phyloP scores from a whole-genome alignment of 1,140 invertebrate genomes.

The Himalopsyche phryganea region DNA sequence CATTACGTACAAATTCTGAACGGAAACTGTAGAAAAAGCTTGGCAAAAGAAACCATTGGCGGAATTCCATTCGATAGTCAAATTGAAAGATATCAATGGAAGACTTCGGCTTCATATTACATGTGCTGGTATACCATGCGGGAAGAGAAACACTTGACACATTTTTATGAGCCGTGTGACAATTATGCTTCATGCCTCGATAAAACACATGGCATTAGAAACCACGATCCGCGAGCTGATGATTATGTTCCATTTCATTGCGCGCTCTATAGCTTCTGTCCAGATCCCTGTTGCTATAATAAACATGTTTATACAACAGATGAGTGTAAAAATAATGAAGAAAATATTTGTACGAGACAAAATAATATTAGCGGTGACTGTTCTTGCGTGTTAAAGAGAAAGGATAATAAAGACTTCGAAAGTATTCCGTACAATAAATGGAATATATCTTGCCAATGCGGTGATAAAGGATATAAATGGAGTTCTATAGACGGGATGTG shows the following conservation, averaged over 20 bases:
- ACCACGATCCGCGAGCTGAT: conserved; percentile 55
- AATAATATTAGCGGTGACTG: conserved; percentile 30
- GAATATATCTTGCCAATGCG: conserved; percentile 59
- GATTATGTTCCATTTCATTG: conserved; percentile 56
- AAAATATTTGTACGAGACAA: conserved; percentile 49
- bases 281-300: conserved; percentile 59
- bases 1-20: conserved; percentile 45
- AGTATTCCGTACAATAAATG: conserved; percentile 54
- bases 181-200: conserved; percentile 59
- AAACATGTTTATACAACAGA: conserved; percentile 44
- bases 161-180: conserved; percentile 57
- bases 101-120: conserved; percentile 59
- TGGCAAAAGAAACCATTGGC: conserved; percentile 43
- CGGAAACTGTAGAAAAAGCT: conserved; percentile 48
- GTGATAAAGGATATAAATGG: conserved; percentile 52
- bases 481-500: conserved; percentile 58
- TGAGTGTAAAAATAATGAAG: conserved; percentile 41
- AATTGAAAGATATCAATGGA: conserved; percentile 59
- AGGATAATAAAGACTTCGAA: conserved; percentile 52
- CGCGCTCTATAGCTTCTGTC: conserved; percentile 63
- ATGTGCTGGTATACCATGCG: conserved; percentile 65
- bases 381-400: conserved; percentile 46
- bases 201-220: conserved; percentile 36
- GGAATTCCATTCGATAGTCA: conserved; percentile 55
- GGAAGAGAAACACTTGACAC: conserved; percentile 47